These are phyloP conservation scores for Emmelina monodactyla DNA, from an alignment of 2,888 invertebrate genomes.

Conservation along the genomic window DNA sequence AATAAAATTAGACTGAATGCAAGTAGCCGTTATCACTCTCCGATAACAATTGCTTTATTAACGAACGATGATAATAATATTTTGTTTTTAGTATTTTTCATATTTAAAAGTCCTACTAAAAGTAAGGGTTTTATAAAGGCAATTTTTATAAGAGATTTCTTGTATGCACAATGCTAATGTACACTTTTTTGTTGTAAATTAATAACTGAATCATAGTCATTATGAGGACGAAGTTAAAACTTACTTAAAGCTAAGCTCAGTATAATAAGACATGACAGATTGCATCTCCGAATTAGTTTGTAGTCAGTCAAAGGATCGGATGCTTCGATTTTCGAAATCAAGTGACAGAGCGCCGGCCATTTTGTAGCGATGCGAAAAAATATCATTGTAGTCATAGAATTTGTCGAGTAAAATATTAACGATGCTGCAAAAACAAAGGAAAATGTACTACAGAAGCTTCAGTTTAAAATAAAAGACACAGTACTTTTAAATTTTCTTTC, in stretches of 20 bases:
- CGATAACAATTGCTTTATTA: too few species aligned
- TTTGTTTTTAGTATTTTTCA: too few species aligned
- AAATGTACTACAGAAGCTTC: too few species aligned
- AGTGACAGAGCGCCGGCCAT: slow-evolving; percentile 32
- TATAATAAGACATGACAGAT: slow-evolving; percentile 23
- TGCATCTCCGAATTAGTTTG: slow-evolving; percentile 25
- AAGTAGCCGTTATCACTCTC: too few species aligned
- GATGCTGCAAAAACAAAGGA: slow-evolving; percentile 33
- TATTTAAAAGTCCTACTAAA: too few species aligned
- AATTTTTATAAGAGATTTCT: neutral
- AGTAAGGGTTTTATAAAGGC: too few species aligned
- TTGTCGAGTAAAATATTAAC: slow-evolving; percentile 27
- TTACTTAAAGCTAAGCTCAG: slow-evolving; percentile 29
- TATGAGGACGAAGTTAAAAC: slow-evolving; percentile 10
- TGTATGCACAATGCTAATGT: neutral
- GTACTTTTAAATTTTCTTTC: neutral
- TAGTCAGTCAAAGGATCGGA: slow-evolving; percentile 27
- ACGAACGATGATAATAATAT: too few species aligned
- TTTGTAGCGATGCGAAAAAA: slow-evolving; percentile 31
- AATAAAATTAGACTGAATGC: too few species aligned
- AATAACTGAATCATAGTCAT: neutral
- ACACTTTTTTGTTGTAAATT: neutral
- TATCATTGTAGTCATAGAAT: slow-evolving; percentile 23
- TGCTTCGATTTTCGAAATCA: slow-evolving; percentile 28
- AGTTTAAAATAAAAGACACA: too few species aligned